A percentile compares a stretch with the other conserved stretches of the same genome.
phyloP scores from a whole-genome alignment of 2,113 vertebrate species.

The Dasypus novemcinctus region DNA sequence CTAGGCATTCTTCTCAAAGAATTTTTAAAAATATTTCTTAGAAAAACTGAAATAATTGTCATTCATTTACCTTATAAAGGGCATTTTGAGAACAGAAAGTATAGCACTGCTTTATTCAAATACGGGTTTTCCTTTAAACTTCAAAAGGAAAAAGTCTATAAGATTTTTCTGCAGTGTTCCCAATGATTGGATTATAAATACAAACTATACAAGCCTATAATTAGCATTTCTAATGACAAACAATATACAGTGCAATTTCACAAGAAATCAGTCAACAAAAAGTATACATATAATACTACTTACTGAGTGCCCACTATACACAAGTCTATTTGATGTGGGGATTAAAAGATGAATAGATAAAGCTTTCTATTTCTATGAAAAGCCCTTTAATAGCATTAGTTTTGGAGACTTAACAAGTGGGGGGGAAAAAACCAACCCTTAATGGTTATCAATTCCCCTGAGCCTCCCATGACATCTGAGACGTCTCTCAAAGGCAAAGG shows the following conservation, averaged over 20 bases:
- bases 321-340: constrained; percentile 5
- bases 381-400: constrained; percentile 45
- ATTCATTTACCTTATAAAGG: background rate
- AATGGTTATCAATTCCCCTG: background rate
- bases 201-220: constrained; percentile 55
- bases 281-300: constrained; percentile 47
- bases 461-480: background rate
- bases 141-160: constrained; percentile 25
- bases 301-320: constrained; percentile 19
- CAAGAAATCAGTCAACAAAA: constrained; percentile 66
- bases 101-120: background rate
- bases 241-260: constrained; percentile 57
- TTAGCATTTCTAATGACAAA: constrained; percentile 59
- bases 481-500: background rate
- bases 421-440: background rate
- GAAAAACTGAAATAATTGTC: constrained; percentile 34
- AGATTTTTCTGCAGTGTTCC: constrained; percentile 24
- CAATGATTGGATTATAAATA: constrained; percentile 48
- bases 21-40: constrained; percentile 27
- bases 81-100: background rate
- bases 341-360: constrained; percentile 23
- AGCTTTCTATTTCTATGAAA: constrained; percentile 34
- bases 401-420: constrained; percentile 40
- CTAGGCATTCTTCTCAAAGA: constrained; percentile 37
- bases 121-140: constrained; percentile 16